phyloP scores from a whole-genome alignment of 2,113 vertebrate species.

The Corythornis vintsioides region DNA sequence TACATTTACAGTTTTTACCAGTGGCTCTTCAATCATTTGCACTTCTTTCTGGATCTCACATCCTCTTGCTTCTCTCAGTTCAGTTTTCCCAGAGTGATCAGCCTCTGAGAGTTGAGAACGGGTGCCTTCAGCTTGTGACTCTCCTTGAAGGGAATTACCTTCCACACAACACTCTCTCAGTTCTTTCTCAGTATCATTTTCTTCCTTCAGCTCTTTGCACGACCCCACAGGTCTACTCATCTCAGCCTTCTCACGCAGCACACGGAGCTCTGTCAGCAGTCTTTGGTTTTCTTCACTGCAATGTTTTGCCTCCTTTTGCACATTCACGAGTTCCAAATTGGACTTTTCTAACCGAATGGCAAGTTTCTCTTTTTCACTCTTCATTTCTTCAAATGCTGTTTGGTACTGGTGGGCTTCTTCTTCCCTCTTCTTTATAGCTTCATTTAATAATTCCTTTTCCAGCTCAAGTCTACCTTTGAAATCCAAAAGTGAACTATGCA shows the following conservation, averaged over 20 bases:
- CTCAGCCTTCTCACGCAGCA: slow-evolving; percentile 3
- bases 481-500: slow-evolving; percentile 33
- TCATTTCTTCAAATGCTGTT: slow-evolving; percentile 65
- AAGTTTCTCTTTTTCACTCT: slow-evolving; percentile 71
- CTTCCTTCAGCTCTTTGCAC: background rate
- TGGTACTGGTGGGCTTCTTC: slow-evolving; percentile 53
- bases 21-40: slow-evolving; percentile 37
- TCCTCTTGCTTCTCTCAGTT: slow-evolving; percentile 64
- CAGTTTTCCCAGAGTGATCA: slow-evolving; percentile 53
- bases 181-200: background rate
- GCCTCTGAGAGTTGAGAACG: background rate
- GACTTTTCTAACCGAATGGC: slow-evolving; percentile 56
- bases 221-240: background rate
- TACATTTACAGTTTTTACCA: slow-evolving; percentile 43
- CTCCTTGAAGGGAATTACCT: slow-evolving; percentile 15
- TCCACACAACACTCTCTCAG: background rate
- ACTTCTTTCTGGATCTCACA: slow-evolving; percentile 68
- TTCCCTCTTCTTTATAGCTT: slow-evolving; percentile 9
- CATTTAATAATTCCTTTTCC: slow-evolving; percentile 32
- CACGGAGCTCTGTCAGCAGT: slow-evolving; percentile 11
- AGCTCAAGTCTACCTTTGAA: slow-evolving; percentile 52
- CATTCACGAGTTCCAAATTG: slow-evolving; percentile 40
- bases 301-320: slow-evolving; percentile 59
- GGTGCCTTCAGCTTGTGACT: slow-evolving; percentile 24
- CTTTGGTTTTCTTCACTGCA: slow-evolving; percentile 60